Evolutionary conservation across 2,113 vertebrate species (phyloP).

Genomic region (Phoenicopterus ruber): DNA sequence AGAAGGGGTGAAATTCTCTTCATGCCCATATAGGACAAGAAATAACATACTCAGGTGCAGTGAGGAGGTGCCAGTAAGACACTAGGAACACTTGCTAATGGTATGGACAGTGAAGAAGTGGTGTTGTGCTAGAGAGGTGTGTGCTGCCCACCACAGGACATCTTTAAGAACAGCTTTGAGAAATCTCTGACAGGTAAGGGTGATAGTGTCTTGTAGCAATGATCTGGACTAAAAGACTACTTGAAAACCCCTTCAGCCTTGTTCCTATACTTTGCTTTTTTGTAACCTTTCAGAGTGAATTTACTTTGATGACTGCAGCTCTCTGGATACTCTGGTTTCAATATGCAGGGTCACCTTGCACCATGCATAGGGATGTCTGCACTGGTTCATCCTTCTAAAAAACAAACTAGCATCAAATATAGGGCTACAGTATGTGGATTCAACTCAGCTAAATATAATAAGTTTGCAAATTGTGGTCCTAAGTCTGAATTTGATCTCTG

Average conservation of each 20-base stretch:
- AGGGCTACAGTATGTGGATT: background rate
- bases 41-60: background rate
- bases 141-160: background rate
- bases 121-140: background rate
- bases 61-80: background rate
- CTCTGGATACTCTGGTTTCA: background rate
- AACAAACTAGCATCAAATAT: background rate
- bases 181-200: background rate
- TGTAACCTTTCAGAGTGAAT: background rate
- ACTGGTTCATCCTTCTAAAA: background rate
- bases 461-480: background rate
- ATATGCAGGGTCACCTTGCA: background rate
- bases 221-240: background rate
- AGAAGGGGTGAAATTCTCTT: background rate
- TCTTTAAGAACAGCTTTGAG: background rate
- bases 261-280: background rate
- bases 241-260: background rate
- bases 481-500: background rate
- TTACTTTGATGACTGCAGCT: background rate
- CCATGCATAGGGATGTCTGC: background rate
- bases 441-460: background rate
- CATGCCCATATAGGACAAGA: background rate
- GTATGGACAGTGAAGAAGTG: background rate
- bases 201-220: accelerated
- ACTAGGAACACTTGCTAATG: background rate